Evolutionary conservation across 2,113 vertebrate genomes (phyloP).

Genomic region (Lycaon pictus): DNA sequence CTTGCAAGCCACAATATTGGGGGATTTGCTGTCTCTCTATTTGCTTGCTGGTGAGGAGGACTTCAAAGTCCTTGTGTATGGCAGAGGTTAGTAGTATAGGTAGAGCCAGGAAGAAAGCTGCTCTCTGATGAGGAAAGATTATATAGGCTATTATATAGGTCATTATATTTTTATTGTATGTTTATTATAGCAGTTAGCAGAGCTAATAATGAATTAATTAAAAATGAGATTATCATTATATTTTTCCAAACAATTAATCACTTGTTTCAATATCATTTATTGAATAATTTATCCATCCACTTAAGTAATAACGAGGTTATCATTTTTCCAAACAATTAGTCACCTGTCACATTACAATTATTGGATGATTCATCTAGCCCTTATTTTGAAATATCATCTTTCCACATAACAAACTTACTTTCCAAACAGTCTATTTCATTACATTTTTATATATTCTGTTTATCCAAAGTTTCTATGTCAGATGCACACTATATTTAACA

Average conservation of each 20-base stretch:
- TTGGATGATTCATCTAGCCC: not conserved
- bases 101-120: not conserved
- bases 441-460: not conserved
- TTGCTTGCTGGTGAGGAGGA: not conserved
- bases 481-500: not conserved
- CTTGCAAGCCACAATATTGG: not conserved
- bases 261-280: slow-evolving; percentile 44
- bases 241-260: slow-evolving; percentile 50
- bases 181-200: slow-evolving; percentile 48
- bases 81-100: not conserved
- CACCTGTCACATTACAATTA: slow-evolving; percentile 35
- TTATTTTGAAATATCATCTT: slow-evolving; percentile 8
- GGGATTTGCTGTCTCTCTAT: not conserved
- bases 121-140: slow-evolving; percentile 4
- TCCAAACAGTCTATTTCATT: not conserved
- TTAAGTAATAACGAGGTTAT: slow-evolving; percentile 27
- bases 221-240: not conserved
- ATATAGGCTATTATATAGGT: not conserved
- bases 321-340: slow-evolving; percentile 52
- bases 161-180: slow-evolving; percentile 36
- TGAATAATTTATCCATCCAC: slow-evolving; percentile 50
- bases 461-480: not conserved
- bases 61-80: not conserved
- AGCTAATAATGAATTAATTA: slow-evolving; percentile 64
- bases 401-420: not conserved